Percentiles rank a stretch among this genome's conserved stretches.
Conservation (phyloP, 2,888 invertebrate genomes). For the Ariolimax columbianus region DNA sequence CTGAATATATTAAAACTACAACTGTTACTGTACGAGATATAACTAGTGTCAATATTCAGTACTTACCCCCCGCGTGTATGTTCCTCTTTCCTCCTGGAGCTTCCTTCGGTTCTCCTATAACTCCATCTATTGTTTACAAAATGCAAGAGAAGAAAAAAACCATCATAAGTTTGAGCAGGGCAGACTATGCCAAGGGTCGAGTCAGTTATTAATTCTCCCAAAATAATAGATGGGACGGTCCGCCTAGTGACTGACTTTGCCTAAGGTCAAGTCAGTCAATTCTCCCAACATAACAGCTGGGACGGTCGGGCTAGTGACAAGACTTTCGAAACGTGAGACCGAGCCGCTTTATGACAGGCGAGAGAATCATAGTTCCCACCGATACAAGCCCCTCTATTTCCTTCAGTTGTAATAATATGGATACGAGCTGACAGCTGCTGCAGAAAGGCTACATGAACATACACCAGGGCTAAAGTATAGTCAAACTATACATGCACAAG, state of each 20-base stretch:
- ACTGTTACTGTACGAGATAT: too few relatives aligned
- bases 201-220: not conserved
- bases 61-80: constrained; percentile 3
- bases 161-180: not conserved
- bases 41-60: not conserved
- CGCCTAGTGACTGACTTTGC: not conserved
- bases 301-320: not conserved
- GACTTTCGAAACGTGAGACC: constrained; percentile 13
- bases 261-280: constrained; percentile 4
- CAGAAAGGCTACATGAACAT: not conserved
- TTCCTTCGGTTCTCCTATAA: constrained; percentile 24
- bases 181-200: not conserved
- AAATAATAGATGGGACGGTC: not conserved
- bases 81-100: constrained; percentile 14
- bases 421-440: constrained; percentile 15
- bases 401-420: not conserved
- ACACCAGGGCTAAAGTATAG: not conserved
- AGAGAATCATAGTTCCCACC: too few relatives aligned
- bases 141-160: not conserved
- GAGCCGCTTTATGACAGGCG: constrained; percentile 5
- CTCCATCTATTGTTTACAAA: not conserved
- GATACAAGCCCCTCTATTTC: constrained; percentile 6
- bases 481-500: not conserved
- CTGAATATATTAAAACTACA: too few relatives aligned
- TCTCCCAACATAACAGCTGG: not conserved